phyloP scores from a whole-genome alignment of 2,888 invertebrate genomes.

The Erebia aethiops region DNA sequence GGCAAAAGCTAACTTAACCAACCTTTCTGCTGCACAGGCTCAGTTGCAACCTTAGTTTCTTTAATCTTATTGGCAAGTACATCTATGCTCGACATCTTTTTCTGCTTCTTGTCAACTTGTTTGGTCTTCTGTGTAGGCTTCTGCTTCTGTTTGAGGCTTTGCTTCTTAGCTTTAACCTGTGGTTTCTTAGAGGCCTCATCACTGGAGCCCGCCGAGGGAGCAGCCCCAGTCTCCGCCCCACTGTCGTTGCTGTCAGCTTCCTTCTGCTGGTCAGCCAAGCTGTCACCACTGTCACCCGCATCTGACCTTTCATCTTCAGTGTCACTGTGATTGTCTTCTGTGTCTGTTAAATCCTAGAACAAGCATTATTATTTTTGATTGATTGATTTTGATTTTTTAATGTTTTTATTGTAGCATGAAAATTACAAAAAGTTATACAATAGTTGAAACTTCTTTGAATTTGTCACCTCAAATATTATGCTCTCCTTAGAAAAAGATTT shows the following conservation, averaged over 20 bases:
- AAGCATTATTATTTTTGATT: not conserved
- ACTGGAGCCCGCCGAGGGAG: conserved; percentile 50
- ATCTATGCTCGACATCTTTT: conserved; percentile 51
- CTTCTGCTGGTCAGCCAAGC: conserved; percentile 41
- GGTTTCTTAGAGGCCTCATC: conserved; percentile 51
- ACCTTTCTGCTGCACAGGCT: conserved; percentile 69
- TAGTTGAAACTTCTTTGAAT: not conserved
- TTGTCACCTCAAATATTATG: not conserved
- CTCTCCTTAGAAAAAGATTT: too few species aligned
- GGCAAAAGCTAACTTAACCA: conserved; percentile 7
- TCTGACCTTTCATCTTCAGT: conserved; percentile 47
- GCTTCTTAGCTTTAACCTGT: conserved; percentile 39
- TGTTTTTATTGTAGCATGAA: too few species aligned
- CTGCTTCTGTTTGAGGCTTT: conserved; percentile 23
- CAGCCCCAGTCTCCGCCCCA: conserved; percentile 67
- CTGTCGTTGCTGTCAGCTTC: conserved; percentile 69
- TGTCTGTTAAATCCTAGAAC: conserved; percentile 62
- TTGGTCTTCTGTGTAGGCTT: conserved; percentile 27
- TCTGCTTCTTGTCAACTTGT: conserved; percentile 27
- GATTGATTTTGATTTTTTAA: not conserved
- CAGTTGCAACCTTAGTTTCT: conserved; percentile 54
- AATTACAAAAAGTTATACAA: too few species aligned
- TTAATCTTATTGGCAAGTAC: conserved; percentile 58
- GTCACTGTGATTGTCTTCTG: conserved; percentile 49
- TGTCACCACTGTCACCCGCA: conserved; percentile 45